phyloP scores from a whole-genome alignment of 2,888 invertebrate genomes.

The Miltochrista miniata region DNA sequence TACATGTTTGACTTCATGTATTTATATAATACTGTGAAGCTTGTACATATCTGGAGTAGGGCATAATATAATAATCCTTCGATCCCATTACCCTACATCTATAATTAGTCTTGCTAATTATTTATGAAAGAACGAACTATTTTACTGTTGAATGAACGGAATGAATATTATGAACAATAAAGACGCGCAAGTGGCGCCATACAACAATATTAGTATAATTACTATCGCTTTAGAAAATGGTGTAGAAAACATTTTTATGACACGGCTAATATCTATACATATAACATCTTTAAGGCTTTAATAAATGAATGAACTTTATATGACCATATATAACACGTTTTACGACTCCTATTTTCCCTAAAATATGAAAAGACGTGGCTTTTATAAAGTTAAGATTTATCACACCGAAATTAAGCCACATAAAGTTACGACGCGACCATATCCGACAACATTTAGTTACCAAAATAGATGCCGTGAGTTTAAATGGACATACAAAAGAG shows the following conservation, averaged over 20 bases:
- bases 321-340: constrained; percentile 36
- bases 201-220: constrained; percentile 16
- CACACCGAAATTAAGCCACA: constrained; percentile 67
- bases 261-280: constrained; percentile 22
- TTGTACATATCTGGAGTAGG: constrained; percentile 31
- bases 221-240: constrained; percentile 10
- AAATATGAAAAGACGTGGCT: constrained; percentile 44
- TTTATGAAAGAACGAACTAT: constrained; percentile 19
- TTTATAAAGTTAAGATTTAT: constrained; percentile 49
- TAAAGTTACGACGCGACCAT: constrained; percentile 60
- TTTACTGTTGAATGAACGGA: constrained; percentile 24
- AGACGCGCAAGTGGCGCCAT: constrained; percentile 13
- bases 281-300: constrained; percentile 21
- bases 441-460: constrained; percentile 65
- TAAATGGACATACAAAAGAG: constrained; percentile 77
- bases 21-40: constrained; percentile 36
- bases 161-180: constrained; percentile 11
- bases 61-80: constrained; percentile 10
- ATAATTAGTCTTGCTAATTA: constrained; percentile 6
- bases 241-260: constrained; percentile 16
- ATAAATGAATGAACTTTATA: constrained; percentile 19
- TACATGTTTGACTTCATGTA: constrained; percentile 34
- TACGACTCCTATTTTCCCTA: constrained; percentile 42
- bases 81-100: constrained; percentile 1
- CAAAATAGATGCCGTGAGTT: constrained; percentile 67